Base-by-base conservation (phyloP, 1,140 invertebrate species). In the Chironomus striatipennis region DNA sequence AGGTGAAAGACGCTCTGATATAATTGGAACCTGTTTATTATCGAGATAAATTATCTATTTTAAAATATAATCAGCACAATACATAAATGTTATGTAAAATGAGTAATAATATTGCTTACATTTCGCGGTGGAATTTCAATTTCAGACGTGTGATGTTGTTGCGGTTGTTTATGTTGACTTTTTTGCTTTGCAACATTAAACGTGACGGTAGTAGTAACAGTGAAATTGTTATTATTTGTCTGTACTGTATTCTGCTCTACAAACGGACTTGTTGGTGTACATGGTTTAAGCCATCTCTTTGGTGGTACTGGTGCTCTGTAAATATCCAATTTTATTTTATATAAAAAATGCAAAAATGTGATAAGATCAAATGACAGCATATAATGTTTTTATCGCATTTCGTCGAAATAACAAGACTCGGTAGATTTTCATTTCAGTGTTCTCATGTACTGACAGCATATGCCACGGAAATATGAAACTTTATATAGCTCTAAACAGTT, bases 171-270 rank as follows among this genome's bases (percentile, higher is more conserved):
- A 34, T 34, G 24, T 34, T 34, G 24, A 34, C 24, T 34, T 34
- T 34, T 34, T 34, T 34, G 85, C 80, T 78, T 85, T 80, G 12
- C 81, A 75, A 93, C 88, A 77, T 90, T 91, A 78, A 93, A 93
- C 6, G 91, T 93, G 7, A 93, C 90, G 0, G 91, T 93, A 3
- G 91, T 92, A 7, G 92, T 93, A 3, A 93, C 90, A 2, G 88
- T 93, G 79, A 93, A 92, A 79, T 92, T 91, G 75, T 83, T 88
- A 74, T 83, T 79, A 73, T 73, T 78, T 77, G 83, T 79, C 73
- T 76, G 80, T 20, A 70, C 18, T 9, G 65, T 18, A 21, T 70
- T 70, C 20, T 70, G 65, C 18, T 70, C 65, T 10, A 70, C 86
- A 76, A 87, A 86, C 74, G 80, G 77, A 77, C 83, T 85, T 12